Evolutionary conservation across 2,888 invertebrate genomes (phyloP), one percentile per base, ranked within the genome.

Genomic region (Euphydryas editha): DNA sequence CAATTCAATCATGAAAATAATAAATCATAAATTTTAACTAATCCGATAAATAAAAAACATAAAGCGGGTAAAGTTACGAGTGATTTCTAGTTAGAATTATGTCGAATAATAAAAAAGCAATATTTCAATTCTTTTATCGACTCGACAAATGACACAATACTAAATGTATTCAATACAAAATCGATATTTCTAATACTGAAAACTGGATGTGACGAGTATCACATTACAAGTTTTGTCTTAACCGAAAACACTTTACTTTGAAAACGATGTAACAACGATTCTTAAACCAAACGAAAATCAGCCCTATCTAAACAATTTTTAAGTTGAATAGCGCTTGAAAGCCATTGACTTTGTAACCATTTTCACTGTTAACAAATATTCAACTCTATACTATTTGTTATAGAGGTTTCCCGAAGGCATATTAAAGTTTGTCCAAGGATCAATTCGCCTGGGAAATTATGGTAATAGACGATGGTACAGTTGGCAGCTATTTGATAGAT

Each of bases 361-460:
- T 2, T 1, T 2, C 11, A 1, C 10, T 5, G 39, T 55, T 63
- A 21, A 11, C 10, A 21, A 10, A 70, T 62, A 56, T 21, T 59
- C 4, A 60, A 57, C 71, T 64, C 67, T 72, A 67, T 54, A 0
- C 0, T 0, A 0, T 13, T 18, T 1, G 3, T 0, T 10, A 63
- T 67, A 69, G 54, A 56, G 51, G 24, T 18, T 42, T 21, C 4
- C 46, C 13, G 7, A 20, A 6, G 1, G 62, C 17, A 57, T 55
- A 59, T 47, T n/a, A 62, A 72, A 72, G 21, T 39, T 67, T 49
- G 71, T 59, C 21, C 15, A 39, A 62, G 56, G 36, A 39, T 60
- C 59, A 69, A 68, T 74, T 74, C 78, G 72, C 76, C 72, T 69
- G 78, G 78, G 78, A 78, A 78, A 78, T 78, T 78, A 78, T 78